These are phyloP conservation scores for Channallabes apus DNA, from an alignment of 2,797 vertebrate species.

Conservation along the genomic window DNA sequence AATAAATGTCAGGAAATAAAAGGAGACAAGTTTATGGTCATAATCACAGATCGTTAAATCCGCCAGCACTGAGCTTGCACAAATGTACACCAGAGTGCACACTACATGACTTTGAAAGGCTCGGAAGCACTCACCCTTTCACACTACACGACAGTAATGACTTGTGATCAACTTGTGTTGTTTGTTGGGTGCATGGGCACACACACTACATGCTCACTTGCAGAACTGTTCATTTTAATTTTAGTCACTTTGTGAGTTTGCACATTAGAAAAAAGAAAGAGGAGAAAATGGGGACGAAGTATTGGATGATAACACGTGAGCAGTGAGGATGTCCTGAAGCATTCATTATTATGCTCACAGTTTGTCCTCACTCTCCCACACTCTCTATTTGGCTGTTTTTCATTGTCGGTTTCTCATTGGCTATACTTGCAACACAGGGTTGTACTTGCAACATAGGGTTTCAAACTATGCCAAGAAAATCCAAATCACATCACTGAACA, in stretches of 20 bases:
- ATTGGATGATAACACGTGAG: background rate
- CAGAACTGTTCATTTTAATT: background rate
- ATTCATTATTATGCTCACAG: background rate
- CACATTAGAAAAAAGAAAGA: background rate
- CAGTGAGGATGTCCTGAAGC: background rate
- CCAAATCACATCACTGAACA: background rate
- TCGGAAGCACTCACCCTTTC: background rate
- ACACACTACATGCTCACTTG: background rate
- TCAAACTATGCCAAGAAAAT: background rate
- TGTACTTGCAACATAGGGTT: background rate
- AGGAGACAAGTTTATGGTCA: background rate
- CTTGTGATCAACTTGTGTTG: background rate
- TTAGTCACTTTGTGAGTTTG: background rate
- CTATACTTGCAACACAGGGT: background rate
- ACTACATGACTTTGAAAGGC: background rate
- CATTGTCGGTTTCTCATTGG: background rate
- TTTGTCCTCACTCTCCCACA: background rate
- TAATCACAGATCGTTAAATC: background rate
- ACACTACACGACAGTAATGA: background rate
- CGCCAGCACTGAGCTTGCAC: background rate
- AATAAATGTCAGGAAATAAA: background rate
- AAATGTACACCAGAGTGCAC: background rate
- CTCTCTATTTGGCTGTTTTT: background rate
- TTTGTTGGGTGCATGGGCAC: background rate
- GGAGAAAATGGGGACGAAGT: background rate